These are phyloP conservation scores for Balaeniceps rex DNA, from an alignment of 2,113 vertebrate species.

Conservation along the genomic window DNA sequence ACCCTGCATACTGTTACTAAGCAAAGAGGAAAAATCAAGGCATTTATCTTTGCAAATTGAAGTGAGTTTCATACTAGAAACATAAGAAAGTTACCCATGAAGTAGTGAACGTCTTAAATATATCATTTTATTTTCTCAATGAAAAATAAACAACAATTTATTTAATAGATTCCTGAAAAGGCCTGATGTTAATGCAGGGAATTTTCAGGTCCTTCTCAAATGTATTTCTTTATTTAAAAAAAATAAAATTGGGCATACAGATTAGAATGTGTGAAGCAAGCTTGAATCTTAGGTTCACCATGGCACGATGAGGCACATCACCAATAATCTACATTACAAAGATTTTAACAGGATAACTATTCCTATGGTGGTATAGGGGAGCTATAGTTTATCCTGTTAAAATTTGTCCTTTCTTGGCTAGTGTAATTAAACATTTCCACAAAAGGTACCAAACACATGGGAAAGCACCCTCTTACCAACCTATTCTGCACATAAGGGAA, in stretches of 20 bases:
- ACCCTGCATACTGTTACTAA: constrained; percentile 1
- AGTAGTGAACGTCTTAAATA: background rate
- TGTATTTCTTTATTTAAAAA: background rate
- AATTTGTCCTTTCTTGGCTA: background rate
- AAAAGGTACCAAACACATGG: background rate
- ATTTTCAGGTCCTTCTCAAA: background rate
- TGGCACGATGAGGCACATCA: background rate
- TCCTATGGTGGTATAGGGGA: background rate
- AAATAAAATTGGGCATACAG: background rate
- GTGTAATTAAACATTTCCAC: background rate
- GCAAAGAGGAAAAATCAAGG: background rate
- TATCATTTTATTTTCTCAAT: background rate
- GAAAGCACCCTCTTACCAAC: background rate
- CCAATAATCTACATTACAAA: background rate
- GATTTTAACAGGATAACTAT: background rate
- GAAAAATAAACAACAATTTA: background rate
- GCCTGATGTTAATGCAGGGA: background rate
- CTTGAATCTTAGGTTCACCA: background rate
- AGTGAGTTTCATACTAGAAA: background rate
- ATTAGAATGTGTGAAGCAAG: background rate
- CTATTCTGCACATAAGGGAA: background rate
- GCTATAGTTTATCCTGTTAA: background rate
- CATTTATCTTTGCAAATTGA: constrained; percentile 37
- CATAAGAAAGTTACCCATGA: background rate
- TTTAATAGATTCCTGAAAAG: background rate